Evolutionary conservation across 2,888 invertebrate species (phyloP).

Genomic region (Archaeoteleia sp.): DNA sequence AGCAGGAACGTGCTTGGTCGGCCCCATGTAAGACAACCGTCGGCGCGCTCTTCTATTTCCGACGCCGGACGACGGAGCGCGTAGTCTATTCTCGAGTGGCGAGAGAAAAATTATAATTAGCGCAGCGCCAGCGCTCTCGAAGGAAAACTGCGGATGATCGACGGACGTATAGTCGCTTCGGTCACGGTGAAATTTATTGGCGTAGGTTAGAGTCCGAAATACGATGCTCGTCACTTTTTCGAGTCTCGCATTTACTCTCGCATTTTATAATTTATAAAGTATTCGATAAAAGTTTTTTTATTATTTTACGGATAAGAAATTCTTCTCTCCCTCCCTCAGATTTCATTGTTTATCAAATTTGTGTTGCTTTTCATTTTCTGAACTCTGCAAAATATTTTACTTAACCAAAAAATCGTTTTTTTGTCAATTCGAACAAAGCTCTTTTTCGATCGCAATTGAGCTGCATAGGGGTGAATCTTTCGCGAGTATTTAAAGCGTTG

Average conservation of each 20-base stretch:
- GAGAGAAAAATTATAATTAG: constrained; percentile 55
- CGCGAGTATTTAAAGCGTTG: too few relatives aligned
- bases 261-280: neutral
- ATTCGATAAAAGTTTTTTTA: too few relatives aligned
- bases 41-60: constrained; percentile 50
- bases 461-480: too few relatives aligned
- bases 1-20: constrained; percentile 36
- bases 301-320: too few relatives aligned
- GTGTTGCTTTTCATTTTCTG: too few relatives aligned
- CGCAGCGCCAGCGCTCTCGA: constrained; percentile 41
- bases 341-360: too few relatives aligned
- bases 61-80: constrained; percentile 31
- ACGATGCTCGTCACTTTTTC: constrained; percentile 10
- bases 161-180: constrained; percentile 28
- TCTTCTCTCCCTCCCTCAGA: too few relatives aligned
- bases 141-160: constrained; percentile 33
- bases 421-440: too few relatives aligned
- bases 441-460: too few relatives aligned
- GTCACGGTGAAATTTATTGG: constrained; percentile 53
- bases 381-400: too few relatives aligned
- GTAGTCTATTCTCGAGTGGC: constrained; percentile 43
- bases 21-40: constrained; percentile 44
- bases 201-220: constrained; percentile 31
- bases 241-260: neutral
- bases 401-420: too few relatives aligned